These are phyloP conservation scores for Asarcornis scutulata DNA, from an alignment of 2,113 vertebrate genomes.

Conservation along the genomic window DNA sequence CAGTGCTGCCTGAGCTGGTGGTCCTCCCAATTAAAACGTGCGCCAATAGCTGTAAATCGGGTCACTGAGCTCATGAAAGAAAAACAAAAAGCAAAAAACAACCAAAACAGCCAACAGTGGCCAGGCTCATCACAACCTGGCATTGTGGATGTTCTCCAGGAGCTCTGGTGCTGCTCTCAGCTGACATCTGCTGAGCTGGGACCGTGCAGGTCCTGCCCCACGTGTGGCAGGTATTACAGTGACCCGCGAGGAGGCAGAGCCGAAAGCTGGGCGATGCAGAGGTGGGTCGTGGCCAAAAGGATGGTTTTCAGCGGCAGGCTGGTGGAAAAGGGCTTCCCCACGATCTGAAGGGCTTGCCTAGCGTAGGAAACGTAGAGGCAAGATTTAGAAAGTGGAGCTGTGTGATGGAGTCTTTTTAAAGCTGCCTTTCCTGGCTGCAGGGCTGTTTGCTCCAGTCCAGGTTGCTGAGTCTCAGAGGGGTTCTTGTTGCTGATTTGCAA, in stretches of 20 bases:
- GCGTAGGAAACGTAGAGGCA: not conserved
- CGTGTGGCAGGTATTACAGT: not conserved
- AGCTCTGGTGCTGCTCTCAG: not conserved
- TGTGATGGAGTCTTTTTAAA: slow-evolving; percentile 3
- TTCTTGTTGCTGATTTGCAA: not conserved
- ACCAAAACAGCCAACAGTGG: not conserved
- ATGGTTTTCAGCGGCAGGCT: not conserved
- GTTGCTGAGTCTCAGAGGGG: slow-evolving; percentile 14
- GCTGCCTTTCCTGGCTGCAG: not conserved
- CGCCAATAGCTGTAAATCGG: not conserved
- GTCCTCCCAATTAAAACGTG: not conserved
- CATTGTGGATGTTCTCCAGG: not conserved
- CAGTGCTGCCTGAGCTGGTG: not conserved
- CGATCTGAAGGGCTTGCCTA: not conserved
- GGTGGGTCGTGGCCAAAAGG: not conserved
- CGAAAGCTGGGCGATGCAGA: not conserved
- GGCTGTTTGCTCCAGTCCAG: slow-evolving; percentile 12
- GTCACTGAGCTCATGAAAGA: not conserved
- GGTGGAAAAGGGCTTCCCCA: not conserved
- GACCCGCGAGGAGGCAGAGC: not conserved
- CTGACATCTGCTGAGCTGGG: not conserved
- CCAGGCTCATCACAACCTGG: not conserved
- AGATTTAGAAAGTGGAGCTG: not conserved
- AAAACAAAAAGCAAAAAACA: not conserved
- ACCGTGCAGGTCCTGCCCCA: fast-evolving